These are phyloP conservation scores for Rhynchomys soricoides DNA, from an alignment of 2,113 vertebrate species.

Conservation along the genomic window DNA sequence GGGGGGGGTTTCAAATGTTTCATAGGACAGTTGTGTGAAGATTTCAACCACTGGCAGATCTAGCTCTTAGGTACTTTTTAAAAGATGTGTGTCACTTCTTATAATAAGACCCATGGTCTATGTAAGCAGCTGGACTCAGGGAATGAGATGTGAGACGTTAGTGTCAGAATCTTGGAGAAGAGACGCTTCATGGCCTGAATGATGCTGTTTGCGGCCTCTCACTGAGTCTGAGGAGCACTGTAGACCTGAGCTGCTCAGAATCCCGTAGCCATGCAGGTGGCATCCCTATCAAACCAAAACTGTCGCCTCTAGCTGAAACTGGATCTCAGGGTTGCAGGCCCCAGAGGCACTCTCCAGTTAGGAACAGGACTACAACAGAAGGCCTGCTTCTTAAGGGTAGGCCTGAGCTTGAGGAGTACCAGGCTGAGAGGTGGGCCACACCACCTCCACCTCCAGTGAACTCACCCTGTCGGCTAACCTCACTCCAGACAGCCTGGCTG, in stretches of 20 bases:
- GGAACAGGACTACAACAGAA: not conserved
- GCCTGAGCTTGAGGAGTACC: too few species aligned
- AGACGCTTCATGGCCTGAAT: not conserved
- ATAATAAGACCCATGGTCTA: not conserved
- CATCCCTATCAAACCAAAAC: not conserved
- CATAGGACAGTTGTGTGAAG: not conserved
- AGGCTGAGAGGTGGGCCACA: fast-evolving
- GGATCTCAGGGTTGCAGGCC: not conserved
- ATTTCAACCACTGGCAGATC: not conserved
- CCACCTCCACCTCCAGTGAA: not conserved
- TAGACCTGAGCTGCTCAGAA: not conserved
- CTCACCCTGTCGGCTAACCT: not conserved
- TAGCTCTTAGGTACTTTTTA: not conserved
- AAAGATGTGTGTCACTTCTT: not conserved
- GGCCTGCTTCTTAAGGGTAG: not conserved
- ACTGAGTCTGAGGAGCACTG: not conserved
- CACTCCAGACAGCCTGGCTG: not conserved
- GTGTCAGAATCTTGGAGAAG: not conserved
- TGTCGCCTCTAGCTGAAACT: not conserved
- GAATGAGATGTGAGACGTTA: not conserved
- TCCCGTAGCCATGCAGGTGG: not conserved
- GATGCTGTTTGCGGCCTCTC: not conserved
- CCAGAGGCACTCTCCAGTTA: too few species aligned
- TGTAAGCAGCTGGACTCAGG: not conserved
- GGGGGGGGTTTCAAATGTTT: not conserved